These are phyloP conservation scores for Pseudopleuronectes americanus DNA, from an alignment of 2,797 vertebrate species.

Conservation along the genomic window DNA sequence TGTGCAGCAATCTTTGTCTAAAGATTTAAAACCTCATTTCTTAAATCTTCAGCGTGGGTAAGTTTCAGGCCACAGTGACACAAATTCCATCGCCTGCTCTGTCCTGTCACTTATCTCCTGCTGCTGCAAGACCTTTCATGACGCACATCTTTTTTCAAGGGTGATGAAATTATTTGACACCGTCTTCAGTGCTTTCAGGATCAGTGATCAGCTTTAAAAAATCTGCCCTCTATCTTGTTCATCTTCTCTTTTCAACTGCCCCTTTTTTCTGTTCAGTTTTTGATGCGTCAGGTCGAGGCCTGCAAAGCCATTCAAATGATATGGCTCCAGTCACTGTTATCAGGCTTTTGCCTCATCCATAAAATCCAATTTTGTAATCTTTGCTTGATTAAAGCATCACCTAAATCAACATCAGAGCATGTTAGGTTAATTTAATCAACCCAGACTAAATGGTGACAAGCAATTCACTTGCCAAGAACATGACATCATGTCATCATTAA, in stretches of 20 bases:
- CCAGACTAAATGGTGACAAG: background rate
- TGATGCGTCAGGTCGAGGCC: background rate
- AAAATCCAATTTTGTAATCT: slow-evolving; percentile 37
- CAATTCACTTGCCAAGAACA: slow-evolving; percentile 3
- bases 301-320: slow-evolving; percentile 13
- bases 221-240: slow-evolving; percentile 11
- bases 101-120: slow-evolving; percentile 43
- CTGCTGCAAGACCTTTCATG: slow-evolving; percentile 15
- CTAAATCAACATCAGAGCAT: slow-evolving; percentile 32
- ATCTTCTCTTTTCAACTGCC: background rate
- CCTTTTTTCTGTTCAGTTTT: background rate
- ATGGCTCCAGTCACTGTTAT: slow-evolving; percentile 30
- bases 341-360: slow-evolving; percentile 21
- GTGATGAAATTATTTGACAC: slow-evolving; percentile 58
- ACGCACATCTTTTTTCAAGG: slow-evolving; percentile 8
- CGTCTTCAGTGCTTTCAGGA: slow-evolving; percentile 27
- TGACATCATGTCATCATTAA: slow-evolving; percentile 1
- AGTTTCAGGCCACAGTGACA: slow-evolving; percentile 26
- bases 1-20: slow-evolving; percentile 8
- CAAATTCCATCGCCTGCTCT: slow-evolving; percentile 39
- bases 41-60: slow-evolving; percentile 8
- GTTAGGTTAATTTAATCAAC: slow-evolving; percentile 9
- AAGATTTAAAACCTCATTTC: slow-evolving; percentile 18
- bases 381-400: slow-evolving; percentile 38
- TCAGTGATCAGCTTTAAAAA: slow-evolving; percentile 3